phyloP scores from a whole-genome alignment of 2,888 invertebrate species.

The Phortica okadai region DNA sequence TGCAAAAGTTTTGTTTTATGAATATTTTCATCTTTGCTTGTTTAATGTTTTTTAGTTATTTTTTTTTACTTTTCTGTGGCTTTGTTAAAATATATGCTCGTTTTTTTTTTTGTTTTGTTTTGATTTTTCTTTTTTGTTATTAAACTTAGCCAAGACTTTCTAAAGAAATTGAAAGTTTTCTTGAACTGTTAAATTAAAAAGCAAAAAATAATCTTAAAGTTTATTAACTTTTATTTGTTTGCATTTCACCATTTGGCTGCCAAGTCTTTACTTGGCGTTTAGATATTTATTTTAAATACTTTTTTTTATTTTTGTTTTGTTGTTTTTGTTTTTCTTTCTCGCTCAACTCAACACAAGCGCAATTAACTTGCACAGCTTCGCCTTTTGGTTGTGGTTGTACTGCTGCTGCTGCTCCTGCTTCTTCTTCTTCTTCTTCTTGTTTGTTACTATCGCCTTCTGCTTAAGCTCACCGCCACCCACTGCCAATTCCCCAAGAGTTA shows the following conservation, averaged over 20 bases:
- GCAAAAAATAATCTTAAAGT: conserved; percentile 5
- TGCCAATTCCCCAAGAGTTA: neutral
- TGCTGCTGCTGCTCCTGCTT: too few relatives aligned
- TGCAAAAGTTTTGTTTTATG: too few relatives aligned
- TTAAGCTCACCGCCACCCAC: neutral
- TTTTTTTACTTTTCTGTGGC: too few relatives aligned
- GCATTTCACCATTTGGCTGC: conserved; percentile 20
- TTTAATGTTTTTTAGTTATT: too few relatives aligned
- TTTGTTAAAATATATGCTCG: conserved; percentile 32
- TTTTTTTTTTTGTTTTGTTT: conserved; percentile 45
- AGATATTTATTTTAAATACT: conserved; percentile 32
- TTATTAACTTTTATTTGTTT: conserved; percentile 41
- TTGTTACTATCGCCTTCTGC: conserved; percentile 45
- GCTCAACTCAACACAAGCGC: conserved; percentile 45
- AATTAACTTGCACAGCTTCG: conserved; percentile 64
- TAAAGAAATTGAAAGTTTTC: conserved; percentile 50
- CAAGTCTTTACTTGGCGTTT: conserved; percentile 31
- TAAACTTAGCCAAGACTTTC: conserved; percentile 50
- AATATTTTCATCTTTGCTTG: too few relatives aligned
- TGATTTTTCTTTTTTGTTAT: conserved; percentile 22
- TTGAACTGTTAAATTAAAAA: conserved; percentile 45
- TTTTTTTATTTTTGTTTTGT: conserved; percentile 12
- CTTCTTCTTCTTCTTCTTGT: neutral
- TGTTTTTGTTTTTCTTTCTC: neutral
- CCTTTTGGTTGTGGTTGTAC: neutral